phyloP scores from a whole-genome alignment of 1,140 invertebrate species.

The Hypsibius dujardini region DNA sequence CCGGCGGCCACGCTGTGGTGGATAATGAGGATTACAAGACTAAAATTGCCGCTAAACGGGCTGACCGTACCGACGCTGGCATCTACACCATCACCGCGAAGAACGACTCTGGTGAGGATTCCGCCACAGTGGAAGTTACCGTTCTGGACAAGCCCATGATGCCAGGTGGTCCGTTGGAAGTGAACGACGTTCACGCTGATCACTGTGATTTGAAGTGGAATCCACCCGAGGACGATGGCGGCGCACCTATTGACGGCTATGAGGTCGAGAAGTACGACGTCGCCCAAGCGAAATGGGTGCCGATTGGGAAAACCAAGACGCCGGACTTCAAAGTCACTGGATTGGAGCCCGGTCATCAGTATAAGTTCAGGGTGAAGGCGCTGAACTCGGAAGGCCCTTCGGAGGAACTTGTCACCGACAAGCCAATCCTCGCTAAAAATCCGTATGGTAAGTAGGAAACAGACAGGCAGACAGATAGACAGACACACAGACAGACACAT shows the following conservation, averaged over 20 bases:
- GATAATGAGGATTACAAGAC: conserved; percentile 67
- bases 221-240: conserved; percentile 79
- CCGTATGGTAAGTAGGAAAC: conserved; percentile 40
- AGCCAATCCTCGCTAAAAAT: conserved; percentile 37
- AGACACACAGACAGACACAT: too few species aligned
- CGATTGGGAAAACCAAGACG: conserved; percentile 43
- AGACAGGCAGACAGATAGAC: too few species aligned
- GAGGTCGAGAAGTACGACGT: conserved; percentile 80
- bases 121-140: conserved; percentile 71
- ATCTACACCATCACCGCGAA: conserved; percentile 75
- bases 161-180: conserved; percentile 56
- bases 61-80: conserved; percentile 70
- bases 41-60: conserved; percentile 62
- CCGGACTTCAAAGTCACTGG: conserved; percentile 61
- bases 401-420: conserved; percentile 41
- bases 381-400: conserved; percentile 86
- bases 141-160: conserved; percentile 56
- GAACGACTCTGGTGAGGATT: conserved; percentile 78
- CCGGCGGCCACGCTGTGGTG: background rate
- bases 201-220: conserved; percentile 84
- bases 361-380: conserved; percentile 88
- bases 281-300: conserved; percentile 49
- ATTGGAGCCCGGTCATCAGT: conserved; percentile 86
- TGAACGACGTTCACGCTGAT: conserved; percentile 73
- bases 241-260: conserved; percentile 78